phyloP scores from a whole-genome alignment of 2,113 vertebrate genomes.

The Cichladusa arquata region DNA sequence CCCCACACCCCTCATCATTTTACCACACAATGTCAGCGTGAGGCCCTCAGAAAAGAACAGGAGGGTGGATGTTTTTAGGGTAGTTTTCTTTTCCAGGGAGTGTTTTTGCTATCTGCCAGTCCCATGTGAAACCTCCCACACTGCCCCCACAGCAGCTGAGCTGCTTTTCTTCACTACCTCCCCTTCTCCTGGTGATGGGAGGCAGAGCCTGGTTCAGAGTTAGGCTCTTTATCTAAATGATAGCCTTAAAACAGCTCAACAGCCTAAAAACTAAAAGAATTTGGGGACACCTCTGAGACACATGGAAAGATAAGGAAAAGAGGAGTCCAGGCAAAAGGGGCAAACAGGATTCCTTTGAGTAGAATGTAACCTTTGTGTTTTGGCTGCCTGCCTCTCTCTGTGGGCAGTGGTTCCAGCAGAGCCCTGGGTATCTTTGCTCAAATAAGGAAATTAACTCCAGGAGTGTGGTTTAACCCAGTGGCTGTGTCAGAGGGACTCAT shows the following conservation, averaged over 20 bases:
- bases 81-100: not conserved
- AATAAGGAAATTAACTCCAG: not conserved
- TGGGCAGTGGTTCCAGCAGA: not conserved
- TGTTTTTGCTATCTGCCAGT: not conserved
- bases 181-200: not conserved
- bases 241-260: not conserved
- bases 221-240: not conserved
- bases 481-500: not conserved
- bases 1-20: rapidly evolving
- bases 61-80: not conserved
- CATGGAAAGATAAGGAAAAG: not conserved
- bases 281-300: not conserved
- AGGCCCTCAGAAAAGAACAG: not conserved
- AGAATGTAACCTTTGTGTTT: not conserved
- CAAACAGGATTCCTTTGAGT: not conserved
- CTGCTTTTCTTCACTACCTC: not conserved
- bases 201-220: not conserved
- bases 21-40: slow-evolving; percentile 13
- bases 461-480: not conserved
- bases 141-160: not conserved
- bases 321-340: not conserved
- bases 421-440: not conserved
- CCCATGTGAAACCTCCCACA: not conserved
- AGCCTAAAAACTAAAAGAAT: not conserved
- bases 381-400: not conserved